phyloP scores from a whole-genome alignment of 2,888 invertebrate species.

The Belgica antarctica region DNA sequence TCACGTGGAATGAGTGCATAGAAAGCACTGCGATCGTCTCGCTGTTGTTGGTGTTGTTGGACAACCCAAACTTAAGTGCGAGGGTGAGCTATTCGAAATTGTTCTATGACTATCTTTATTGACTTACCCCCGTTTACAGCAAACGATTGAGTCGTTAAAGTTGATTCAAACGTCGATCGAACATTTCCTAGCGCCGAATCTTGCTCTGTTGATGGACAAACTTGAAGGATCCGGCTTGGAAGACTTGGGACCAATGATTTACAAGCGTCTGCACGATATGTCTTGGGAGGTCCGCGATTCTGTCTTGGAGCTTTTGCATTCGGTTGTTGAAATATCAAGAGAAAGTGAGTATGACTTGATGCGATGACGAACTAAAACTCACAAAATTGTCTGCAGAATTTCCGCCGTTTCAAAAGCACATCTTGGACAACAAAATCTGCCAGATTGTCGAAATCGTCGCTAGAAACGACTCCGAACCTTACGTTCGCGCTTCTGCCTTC shows the following conservation, averaged over 20 bases:
- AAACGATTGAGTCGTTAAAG: slow-evolving; percentile 68
- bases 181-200: slow-evolving; percentile 74
- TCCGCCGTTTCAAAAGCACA: slow-evolving; percentile 71
- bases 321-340: slow-evolving; percentile 67
- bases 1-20: slow-evolving; percentile 75
- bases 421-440: slow-evolving; percentile 65
- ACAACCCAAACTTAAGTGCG: slow-evolving; percentile 57
- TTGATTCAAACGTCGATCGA: slow-evolving; percentile 67
- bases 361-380: too few species aligned
- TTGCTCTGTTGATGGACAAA: slow-evolving; percentile 69
- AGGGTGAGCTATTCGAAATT: slow-evolving; percentile 53
- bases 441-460: slow-evolving; percentile 65
- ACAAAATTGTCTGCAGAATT: slow-evolving; percentile 60
- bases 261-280: slow-evolving; percentile 67
- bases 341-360: slow-evolving; percentile 60
- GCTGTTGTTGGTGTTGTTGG: slow-evolving; percentile 58
- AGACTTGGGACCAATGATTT: slow-evolving; percentile 66
- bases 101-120: slow-evolving; percentile 31
- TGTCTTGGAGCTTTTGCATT: slow-evolving; percentile 68
- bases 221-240: slow-evolving; percentile 64
- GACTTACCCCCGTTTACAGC: slow-evolving; percentile 58
- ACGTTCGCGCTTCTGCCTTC: slow-evolving; percentile 73
- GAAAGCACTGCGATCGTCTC: slow-evolving; percentile 68
- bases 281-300: slow-evolving; percentile 80
- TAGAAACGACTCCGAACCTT: slow-evolving; percentile 68